phyloP scores from a whole-genome alignment of 2,113 vertebrate genomes.

The Hystrix brachyura region DNA sequence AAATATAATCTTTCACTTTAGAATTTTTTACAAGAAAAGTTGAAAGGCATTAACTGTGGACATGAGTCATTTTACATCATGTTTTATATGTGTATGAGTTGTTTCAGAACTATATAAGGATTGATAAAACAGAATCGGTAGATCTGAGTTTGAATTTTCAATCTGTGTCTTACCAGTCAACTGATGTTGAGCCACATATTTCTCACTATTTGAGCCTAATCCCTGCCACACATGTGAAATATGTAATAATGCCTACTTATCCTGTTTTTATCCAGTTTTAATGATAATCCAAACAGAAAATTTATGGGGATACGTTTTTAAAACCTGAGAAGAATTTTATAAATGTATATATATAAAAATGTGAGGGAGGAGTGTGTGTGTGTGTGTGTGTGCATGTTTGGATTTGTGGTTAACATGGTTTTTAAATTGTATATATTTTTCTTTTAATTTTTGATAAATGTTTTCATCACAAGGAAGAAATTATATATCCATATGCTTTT shows the following conservation, averaged over 20 bases:
- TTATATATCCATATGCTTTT: constrained; percentile 67
- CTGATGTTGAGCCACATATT: background rate
- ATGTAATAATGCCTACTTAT: background rate
- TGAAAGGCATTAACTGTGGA: background rate
- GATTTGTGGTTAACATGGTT: background rate
- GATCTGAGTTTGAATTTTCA: constrained; percentile 23
- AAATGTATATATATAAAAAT: background rate
- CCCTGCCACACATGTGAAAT: background rate
- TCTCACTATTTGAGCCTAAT: background rate
- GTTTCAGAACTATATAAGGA: background rate
- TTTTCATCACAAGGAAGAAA: constrained; percentile 76
- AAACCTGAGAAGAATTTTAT: background rate
- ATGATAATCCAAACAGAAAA: background rate
- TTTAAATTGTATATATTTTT: constrained; percentile 56
- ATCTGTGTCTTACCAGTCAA: background rate
- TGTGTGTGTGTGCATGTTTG: background rate
- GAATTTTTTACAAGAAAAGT: background rate
- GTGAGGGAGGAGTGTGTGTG: background rate
- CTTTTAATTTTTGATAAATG: constrained; percentile 73
- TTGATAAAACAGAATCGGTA: background rate
- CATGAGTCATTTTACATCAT: background rate
- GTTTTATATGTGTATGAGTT: background rate
- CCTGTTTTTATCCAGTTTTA: background rate
- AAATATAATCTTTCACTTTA: background rate
- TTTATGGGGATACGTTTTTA: background rate